These are phyloP conservation scores for Diaprepes abbreviatus DNA, from an alignment of 2,888 invertebrate genomes.

Conservation along the genomic window DNA sequence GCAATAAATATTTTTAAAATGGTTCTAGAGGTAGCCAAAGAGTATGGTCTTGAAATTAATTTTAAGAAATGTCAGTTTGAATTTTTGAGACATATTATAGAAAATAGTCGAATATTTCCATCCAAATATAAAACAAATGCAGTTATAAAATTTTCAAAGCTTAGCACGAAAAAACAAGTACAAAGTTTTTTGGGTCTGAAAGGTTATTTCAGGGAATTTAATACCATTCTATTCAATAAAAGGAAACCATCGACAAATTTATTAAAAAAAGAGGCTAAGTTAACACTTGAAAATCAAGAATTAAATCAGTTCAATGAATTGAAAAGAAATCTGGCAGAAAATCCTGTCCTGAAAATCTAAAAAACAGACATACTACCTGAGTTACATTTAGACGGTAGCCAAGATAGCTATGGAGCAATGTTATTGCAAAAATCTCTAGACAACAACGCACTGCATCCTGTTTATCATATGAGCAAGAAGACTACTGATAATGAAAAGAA, in stretches of 20 bases:
- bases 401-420: conserved; percentile 41
- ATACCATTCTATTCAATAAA: conserved; percentile 55
- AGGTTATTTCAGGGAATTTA: conserved; percentile 57
- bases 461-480: conserved; percentile 58
- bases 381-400: too few species aligned
- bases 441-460: conserved; percentile 55
- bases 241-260: conserved; percentile 58
- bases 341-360: conserved; percentile 32
- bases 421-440: conserved; percentile 8
- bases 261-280: conserved; percentile 51
- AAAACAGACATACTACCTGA: conserved; percentile 45
- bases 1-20: conserved; percentile 55
- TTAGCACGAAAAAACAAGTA: conserved; percentile 47
- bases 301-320: conserved; percentile 38
- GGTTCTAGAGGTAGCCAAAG: conserved; percentile 54
- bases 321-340: conserved; percentile 25
- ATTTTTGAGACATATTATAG: conserved; percentile 57
- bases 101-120: conserved; percentile 54
- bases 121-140: too few species aligned
- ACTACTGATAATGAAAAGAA: conserved; percentile 46
- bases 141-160: conserved; percentile 56
- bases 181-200: conserved; percentile 59
- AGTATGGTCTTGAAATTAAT: too few species aligned
- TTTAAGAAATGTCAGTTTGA: conserved; percentile 58
- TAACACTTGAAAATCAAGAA: conserved; percentile 48